Conservation (phyloP, 2,797 vertebrate species). For the Varecia variegata region DNA sequence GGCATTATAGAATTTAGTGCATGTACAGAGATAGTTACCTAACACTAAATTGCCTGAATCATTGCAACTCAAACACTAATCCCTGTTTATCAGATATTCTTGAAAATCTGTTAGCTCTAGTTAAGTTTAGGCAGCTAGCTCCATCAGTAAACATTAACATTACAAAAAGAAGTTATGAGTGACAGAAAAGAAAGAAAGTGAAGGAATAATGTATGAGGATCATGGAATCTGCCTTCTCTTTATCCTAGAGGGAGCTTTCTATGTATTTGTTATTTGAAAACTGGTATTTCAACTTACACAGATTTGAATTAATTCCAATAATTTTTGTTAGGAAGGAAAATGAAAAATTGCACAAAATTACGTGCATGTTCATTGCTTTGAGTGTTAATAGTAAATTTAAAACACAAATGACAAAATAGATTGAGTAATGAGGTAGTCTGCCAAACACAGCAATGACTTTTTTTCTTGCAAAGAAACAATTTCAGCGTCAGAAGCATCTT, state of each 20-base stretch:
- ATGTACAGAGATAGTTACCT: not conserved
- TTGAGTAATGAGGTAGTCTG: not conserved
- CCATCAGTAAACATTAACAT: not conserved
- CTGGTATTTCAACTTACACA: not conserved
- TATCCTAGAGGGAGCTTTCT: not conserved
- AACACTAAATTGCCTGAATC: not conserved
- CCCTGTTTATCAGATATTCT: not conserved
- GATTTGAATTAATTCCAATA: not conserved
- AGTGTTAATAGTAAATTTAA: not conserved
- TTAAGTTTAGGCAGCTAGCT: not conserved
- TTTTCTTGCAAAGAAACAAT: not conserved
- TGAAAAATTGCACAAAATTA: not conserved
- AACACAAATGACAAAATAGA: not conserved
- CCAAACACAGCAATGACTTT: slow-evolving; percentile 29
- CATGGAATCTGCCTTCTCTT: not conserved
- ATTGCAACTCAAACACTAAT: not conserved
- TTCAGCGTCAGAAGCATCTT: not conserved
- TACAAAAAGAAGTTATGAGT: not conserved
- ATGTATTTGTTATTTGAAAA: not conserved
- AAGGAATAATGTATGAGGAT: not conserved
- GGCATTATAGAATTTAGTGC: not conserved
- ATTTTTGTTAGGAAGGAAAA: not conserved
- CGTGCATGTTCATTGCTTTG: not conserved
- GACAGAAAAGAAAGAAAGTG: not conserved
- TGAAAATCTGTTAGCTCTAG: not conserved